Evolutionary conservation across 2,113 vertebrate genomes (phyloP).

Genomic region (Micronycteris hirsuta): DNA sequence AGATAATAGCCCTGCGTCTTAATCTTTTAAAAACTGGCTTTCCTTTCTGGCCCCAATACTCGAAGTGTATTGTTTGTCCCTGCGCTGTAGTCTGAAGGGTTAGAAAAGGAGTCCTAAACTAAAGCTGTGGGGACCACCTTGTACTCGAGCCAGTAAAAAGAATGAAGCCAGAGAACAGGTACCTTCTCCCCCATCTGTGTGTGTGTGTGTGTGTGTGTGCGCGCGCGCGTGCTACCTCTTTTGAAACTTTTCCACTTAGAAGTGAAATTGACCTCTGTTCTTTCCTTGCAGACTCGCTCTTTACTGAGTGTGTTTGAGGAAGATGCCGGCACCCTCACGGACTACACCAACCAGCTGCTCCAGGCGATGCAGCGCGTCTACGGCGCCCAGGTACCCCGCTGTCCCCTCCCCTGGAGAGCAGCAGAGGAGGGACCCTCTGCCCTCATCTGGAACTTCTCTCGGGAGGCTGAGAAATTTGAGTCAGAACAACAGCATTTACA

Average conservation of each 20-base stretch:
- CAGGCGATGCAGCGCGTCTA: conserved; percentile 97
- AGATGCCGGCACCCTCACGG: conserved; percentile 95
- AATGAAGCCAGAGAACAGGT: neutral
- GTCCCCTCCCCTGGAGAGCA: neutral
- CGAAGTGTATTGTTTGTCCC: neutral
- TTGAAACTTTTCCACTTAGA: neutral
- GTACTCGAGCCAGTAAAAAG: neutral
- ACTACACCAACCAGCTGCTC: conserved; percentile 97
- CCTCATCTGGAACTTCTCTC: neutral
- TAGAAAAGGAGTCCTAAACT: neutral
- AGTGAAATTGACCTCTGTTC: neutral
- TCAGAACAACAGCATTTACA: neutral
- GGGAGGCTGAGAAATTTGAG: neutral
- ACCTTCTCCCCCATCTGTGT: neutral
- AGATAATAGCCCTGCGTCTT: neutral
- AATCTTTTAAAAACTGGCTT: neutral
- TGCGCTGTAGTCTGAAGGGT: neutral
- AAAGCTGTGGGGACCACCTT: neutral
- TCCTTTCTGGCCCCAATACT: neutral
- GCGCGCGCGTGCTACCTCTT: neutral
- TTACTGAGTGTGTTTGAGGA: conserved; percentile 98
- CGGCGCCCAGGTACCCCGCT: conserved; percentile 92
- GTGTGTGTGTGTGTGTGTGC: neutral
- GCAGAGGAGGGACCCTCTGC: neutral
- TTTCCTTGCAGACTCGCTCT: conserved; percentile 89